Evolutionary conservation across 1,140 invertebrate genomes (phyloP), one percentile per base, ranked within the genome.

Genomic region (Hypsibius dujardini): DNA sequence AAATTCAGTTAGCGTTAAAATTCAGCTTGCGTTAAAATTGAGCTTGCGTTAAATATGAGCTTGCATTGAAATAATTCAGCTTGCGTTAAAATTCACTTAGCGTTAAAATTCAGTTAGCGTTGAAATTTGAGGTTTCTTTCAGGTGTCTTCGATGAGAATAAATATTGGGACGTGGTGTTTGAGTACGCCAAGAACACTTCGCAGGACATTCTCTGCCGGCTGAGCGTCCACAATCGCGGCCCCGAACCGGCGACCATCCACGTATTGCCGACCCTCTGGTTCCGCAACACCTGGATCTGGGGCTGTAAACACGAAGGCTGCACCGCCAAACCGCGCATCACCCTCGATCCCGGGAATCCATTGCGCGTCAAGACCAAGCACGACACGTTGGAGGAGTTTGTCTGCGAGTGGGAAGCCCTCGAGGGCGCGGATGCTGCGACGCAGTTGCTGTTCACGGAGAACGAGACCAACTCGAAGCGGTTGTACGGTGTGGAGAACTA

Each of bases 211-310:
- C 74, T 80, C 1, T 75, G 75, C 14, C 74, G 75, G 50, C 78
- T 79, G 59, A 79, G 77, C 1, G 74, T 80, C n/a, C 74, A 70
- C 15, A 81, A 81, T 74, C 75, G 78, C 69, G 77, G 78, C 7
- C 70, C 74, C 2, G 71, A 77, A 1, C 69, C 69, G 28, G 76
- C 76, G 15, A 76, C 72, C 1, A 70, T 81, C 0, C 79, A 80
- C 73, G 76, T 80, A 14, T 70, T 81, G 1, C 80, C 79, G 0
- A 77, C 75, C 2, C 69, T 80, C 1, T 80, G 79, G 79, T 80
- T 76, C 73, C 72, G 80, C 67, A 80, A 80, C 73, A 76, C 77
- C 7, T 80, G 79, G 79, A 75, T 76, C 2, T 80, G 79, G 79
- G 78, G 78, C 1, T 76, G 75, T 42, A 72, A 67, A 1, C 75